Conservation (phyloP, 2,888 invertebrate species). For the Diplolepis rosae region DNA sequence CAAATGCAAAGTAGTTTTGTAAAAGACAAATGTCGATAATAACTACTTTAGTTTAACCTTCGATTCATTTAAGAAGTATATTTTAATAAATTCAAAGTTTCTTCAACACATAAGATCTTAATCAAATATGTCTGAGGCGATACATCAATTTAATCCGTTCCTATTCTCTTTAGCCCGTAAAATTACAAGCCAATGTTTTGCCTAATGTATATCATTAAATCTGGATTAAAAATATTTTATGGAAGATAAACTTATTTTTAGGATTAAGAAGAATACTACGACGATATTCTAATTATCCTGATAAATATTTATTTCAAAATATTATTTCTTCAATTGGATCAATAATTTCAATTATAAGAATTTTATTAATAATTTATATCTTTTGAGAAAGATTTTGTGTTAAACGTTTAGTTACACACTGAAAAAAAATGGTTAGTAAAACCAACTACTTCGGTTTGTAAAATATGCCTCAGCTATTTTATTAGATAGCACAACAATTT, state of each 20-base stretch:
- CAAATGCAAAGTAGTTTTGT: background rate
- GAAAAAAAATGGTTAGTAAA: too few species aligned
- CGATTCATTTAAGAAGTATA: background rate
- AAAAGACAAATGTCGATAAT: background rate
- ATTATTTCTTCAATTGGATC: too few species aligned
- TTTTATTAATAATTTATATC: too few species aligned
- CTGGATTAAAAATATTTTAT: slow-evolving; percentile 8
- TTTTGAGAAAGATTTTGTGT: too few species aligned
- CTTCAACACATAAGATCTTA: background rate
- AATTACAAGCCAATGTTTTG: background rate
- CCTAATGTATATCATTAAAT: slow-evolving; percentile 16
- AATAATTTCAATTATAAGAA: too few species aligned
- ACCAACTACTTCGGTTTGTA: too few species aligned
- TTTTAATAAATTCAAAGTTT: background rate
- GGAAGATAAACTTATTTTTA: background rate
- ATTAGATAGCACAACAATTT: too few species aligned
- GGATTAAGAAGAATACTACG: too few species aligned
- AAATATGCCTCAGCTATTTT: too few species aligned
- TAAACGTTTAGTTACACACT: too few species aligned
- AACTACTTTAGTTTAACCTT: background rate
- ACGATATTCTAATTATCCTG: too few species aligned
- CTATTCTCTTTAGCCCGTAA: slow-evolving; percentile 5
- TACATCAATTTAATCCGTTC: background rate
- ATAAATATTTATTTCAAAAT: too few species aligned
- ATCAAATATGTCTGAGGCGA: slow-evolving; percentile 1